Conservation (phyloP, 2,888 invertebrate genomes). For the Tenthredo scrophulariae region DNA sequence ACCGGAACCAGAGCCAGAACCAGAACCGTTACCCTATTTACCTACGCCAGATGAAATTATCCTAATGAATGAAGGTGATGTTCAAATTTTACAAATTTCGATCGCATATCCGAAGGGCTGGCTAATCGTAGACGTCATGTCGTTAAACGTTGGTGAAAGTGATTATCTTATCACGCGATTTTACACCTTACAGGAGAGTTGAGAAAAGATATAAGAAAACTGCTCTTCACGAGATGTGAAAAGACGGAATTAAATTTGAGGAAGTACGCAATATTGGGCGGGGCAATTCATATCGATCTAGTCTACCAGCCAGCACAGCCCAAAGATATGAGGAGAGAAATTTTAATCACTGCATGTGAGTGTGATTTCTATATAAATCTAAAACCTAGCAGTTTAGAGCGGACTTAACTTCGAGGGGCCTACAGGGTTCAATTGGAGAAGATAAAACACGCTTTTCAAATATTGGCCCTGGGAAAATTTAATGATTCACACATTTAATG, state of each 20-base stretch:
- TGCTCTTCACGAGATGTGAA: constrained; percentile 69
- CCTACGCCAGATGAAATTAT: constrained; percentile 71
- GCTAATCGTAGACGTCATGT: neutral
- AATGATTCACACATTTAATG: neutral
- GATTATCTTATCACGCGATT: constrained; percentile 10
- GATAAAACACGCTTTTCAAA: neutral
- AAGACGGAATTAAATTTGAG: constrained; percentile 84
- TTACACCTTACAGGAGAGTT: constrained; percentile 75
- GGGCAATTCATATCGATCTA: constrained; percentile 87
- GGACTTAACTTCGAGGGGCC: neutral
- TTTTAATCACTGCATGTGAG: constrained; percentile 82
- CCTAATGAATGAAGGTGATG: constrained; percentile 67
- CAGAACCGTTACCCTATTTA: constrained; percentile 76
- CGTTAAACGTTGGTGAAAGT: neutral
- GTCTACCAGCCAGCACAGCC: constrained; percentile 90
- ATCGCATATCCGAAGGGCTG: neutral
- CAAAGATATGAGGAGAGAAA: constrained; percentile 80
- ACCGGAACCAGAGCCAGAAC: constrained; percentile 77
- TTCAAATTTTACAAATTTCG: neutral
- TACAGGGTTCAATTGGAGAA: neutral
- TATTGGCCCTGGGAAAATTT: neutral
- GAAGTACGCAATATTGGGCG: constrained; percentile 88
- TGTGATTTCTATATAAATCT: constrained; percentile 55
- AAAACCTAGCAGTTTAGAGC: neutral
- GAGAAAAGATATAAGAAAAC: constrained; percentile 66